A percentile compares a stretch with the other conserved stretches of the same genome.
phyloP scores from a whole-genome alignment of 2,888 invertebrate species.

The Apamea epomidion region DNA sequence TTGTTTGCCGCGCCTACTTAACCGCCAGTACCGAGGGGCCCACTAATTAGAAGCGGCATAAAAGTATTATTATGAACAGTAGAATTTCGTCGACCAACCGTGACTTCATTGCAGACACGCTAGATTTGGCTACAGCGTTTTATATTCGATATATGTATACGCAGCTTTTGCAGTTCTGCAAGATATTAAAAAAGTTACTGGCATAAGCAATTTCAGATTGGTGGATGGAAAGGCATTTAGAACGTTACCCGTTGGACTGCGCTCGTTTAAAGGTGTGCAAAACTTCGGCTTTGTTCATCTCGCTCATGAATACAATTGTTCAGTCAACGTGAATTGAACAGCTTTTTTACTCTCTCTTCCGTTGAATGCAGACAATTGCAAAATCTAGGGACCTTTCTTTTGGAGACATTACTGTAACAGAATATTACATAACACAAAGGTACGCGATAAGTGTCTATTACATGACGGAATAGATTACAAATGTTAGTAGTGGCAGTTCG shows the following conservation, averaged over 20 bases:
- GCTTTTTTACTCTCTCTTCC: conserved; percentile 16
- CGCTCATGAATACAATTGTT: conserved; percentile 17
- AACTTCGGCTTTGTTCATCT: background rate
- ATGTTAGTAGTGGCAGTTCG: conserved; percentile 52
- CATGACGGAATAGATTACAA: conserved; percentile 66
- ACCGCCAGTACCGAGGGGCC: conserved; percentile 66
- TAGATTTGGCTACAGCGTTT: conserved; percentile 52
- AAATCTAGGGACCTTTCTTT: conserved; percentile 38
- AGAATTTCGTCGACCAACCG: conserved; percentile 56
- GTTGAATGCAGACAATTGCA: conserved; percentile 10
- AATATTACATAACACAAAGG: conserved; percentile 54
- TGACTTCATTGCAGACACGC: conserved; percentile 57
- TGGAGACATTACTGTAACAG: conserved; percentile 28
- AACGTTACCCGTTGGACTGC: conserved; percentile 4
- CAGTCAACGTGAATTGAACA: conserved; percentile 16
- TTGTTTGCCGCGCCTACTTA: conserved; percentile 76
- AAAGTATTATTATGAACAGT: conserved; percentile 63
- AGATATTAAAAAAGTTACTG: conserved; percentile 17
- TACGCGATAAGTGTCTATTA: conserved; percentile 54
- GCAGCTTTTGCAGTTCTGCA: conserved; percentile 22
- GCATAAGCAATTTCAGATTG: conserved; percentile 11
- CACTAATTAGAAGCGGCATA: conserved; percentile 64
- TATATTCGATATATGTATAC: background rate
- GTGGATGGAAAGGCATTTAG: conserved; percentile 17
- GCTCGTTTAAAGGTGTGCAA: conserved; percentile 22